These are phyloP conservation scores for pig (Sus scrofa) DNA, from an alignment of 2,113 vertebrate species.

Conservation along the genomic window T2T-Sscrofa CM000819.6:140020001-140020500, in stretches of 20 bases:
- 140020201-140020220: background rate
- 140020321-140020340: background rate
- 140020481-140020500: background rate
- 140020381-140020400: background rate
- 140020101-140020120: background rate
- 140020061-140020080: background rate
- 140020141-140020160: background rate
- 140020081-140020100: conserved; percentile 7
- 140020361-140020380: background rate
- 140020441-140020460: background rate
- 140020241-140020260: background rate
- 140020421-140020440: background rate
- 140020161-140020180: background rate
- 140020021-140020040: background rate
- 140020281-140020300: background rate
- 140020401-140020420: background rate
- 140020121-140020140: background rate
- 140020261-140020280: background rate
- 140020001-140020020: background rate
- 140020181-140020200: background rate
- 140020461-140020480: background rate
- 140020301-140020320: background rate
- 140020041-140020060: background rate
- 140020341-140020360: background rate
- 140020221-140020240: background rate